phyloP scores from a whole-genome alignment of 2,888 invertebrate genomes.

The Antheraea assamensis region DNA sequence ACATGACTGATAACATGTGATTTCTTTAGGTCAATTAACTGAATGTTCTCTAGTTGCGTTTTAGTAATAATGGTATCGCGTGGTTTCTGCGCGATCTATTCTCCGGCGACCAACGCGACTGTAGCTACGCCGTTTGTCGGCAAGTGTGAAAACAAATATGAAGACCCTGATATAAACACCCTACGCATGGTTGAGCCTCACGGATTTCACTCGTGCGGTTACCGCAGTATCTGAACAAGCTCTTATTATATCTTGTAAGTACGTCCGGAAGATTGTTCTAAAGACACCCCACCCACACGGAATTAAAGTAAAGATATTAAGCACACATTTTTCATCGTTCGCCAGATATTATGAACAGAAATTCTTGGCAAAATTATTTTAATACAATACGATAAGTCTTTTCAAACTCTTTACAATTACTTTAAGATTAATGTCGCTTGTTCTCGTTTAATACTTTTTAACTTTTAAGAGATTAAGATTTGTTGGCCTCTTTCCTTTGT shows the following conservation, averaged over 20 bases:
- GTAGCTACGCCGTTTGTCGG: too few relatives aligned
- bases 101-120: too few relatives aligned
- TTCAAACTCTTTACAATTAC: slow-evolving; percentile 5
- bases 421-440: slow-evolving; percentile 3
- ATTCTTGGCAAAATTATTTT: slow-evolving; percentile 28
- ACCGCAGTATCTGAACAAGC: slow-evolving; percentile 39
- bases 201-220: too few relatives aligned
- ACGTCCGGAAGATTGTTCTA: slow-evolving; percentile 38
- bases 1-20: too few relatives aligned
- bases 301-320: slow-evolving; percentile 39
- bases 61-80: too few relatives aligned
- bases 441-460: slow-evolving; percentile 1
- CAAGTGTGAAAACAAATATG: too few relatives aligned
- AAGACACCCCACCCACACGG: slow-evolving; percentile 25
- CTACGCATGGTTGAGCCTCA: too few relatives aligned
- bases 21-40: too few relatives aligned
- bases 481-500: neutral
- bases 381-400: neutral
- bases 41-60: too few relatives aligned
- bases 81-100: too few relatives aligned
- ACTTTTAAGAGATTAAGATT: neutral
- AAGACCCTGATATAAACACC: too few relatives aligned
- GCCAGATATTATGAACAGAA: slow-evolving; percentile 34
- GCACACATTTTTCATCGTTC: slow-evolving; percentile 32
- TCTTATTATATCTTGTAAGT: slow-evolving; percentile 22